Evolutionary conservation across 2,888 invertebrate genomes (phyloP).

Genomic region (Sarcophaga variegata): DNA sequence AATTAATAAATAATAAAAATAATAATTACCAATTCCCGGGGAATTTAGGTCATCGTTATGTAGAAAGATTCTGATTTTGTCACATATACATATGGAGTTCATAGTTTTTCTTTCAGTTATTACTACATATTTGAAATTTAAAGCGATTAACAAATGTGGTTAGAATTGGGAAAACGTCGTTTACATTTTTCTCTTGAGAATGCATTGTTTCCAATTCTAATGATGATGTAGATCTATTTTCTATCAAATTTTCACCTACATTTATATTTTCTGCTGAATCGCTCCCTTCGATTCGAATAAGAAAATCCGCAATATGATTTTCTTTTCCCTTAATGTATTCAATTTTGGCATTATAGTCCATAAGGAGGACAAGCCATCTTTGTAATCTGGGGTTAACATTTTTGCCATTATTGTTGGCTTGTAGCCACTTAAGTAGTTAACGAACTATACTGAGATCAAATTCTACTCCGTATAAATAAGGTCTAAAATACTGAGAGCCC

Average conservation of each 20-base stretch:
- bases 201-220: neutral
- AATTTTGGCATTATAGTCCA: constrained; percentile 39
- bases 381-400: constrained; percentile 5
- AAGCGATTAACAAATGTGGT: constrained; percentile 25
- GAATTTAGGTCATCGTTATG: neutral
- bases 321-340: constrained; percentile 68
- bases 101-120: constrained; percentile 10
- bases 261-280: constrained; percentile 52
- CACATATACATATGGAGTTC: neutral
- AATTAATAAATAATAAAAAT: no score
- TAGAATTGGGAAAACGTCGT: constrained; percentile 24
- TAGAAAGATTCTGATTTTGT: neutral
- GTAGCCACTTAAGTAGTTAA: no score
- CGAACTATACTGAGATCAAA: no score
- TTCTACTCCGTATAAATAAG: constrained; percentile 24
- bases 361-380: neutral
- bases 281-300: constrained; percentile 63
- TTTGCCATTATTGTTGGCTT: neutral
- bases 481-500: no score
- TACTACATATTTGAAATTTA: constrained; percentile 26
- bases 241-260: constrained; percentile 10
- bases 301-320: constrained; percentile 57
- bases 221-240: neutral
- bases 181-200: constrained; percentile 39
- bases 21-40: neutral